Percentiles rank a stretch among this genome's conserved stretches.
Conservation (phyloP, 2,888 invertebrate species). For the Diadegma fenestrale region DNA sequence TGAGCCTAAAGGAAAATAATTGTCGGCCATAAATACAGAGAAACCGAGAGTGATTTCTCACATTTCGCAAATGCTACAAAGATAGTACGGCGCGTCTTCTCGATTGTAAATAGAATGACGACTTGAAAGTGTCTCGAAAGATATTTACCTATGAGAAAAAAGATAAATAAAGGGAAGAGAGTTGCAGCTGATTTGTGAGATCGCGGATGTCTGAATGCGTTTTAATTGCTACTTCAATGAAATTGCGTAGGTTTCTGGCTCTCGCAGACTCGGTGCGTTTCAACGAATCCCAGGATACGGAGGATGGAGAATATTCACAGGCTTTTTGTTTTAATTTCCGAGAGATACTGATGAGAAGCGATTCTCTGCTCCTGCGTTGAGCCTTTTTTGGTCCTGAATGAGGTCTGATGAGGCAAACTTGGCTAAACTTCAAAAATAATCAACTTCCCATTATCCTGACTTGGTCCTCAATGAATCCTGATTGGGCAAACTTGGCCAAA, state of each 20-base stretch:
- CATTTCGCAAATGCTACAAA: not conserved
- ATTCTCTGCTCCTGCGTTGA: not conserved
- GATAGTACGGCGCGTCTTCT: not conserved
- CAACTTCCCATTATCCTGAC: too few relatives aligned
- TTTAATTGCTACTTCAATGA: slow-evolving; percentile 65
- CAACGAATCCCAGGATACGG: slow-evolving; percentile 19
- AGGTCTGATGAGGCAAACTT: too few relatives aligned
- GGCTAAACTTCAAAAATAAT: too few relatives aligned
- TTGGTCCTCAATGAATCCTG: too few relatives aligned
- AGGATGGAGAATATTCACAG: not conserved
- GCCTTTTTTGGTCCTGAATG: too few relatives aligned
- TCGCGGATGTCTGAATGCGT: slow-evolving; percentile 49
- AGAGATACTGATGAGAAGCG: not conserved
- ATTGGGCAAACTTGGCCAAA: too few relatives aligned
- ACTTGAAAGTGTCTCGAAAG: slow-evolving; percentile 24
- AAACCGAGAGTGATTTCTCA: slow-evolving; percentile 21
- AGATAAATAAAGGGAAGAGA: slow-evolving; percentile 11
- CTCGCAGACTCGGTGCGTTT: slow-evolving; percentile 33
- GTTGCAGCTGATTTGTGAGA: slow-evolving; percentile 35
- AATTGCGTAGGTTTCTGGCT: slow-evolving; percentile 54
- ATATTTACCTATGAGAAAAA: slow-evolving; percentile 23
- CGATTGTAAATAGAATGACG: slow-evolving; percentile 25
- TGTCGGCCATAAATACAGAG: not conserved
- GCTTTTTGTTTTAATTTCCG: not conserved
- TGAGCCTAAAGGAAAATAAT: not conserved